Percentiles rank a stretch among this genome's conserved stretches.
Evolutionary conservation across 2,113 vertebrate species (phyloP).

Genomic region (Australoheros scitulus): DNA sequence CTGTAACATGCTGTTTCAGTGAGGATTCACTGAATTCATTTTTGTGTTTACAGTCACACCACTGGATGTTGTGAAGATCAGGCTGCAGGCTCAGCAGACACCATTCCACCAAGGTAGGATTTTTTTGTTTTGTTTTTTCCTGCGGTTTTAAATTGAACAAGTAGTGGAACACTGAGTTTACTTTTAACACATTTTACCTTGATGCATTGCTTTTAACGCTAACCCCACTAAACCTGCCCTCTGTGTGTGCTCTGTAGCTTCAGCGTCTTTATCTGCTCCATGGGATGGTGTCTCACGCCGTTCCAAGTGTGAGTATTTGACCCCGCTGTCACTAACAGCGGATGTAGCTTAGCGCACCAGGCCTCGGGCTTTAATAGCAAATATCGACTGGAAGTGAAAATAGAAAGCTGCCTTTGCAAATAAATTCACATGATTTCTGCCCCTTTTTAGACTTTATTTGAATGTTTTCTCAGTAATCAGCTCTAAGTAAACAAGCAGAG

Average conservation of each 20-base stretch:
- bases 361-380: neutral
- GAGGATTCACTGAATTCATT: neutral
- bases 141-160: neutral
- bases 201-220: conserved; percentile 28
- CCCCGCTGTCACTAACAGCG: neutral
- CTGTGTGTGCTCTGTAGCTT: conserved; percentile 60
- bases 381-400: neutral
- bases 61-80: conserved; percentile 95
- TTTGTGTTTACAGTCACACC: conserved; percentile 85
- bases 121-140: neutral
- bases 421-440: neutral
- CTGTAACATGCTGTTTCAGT: too few relatives aligned
- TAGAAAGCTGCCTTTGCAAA: neutral
- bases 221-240: neutral
- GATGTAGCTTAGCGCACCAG: neutral
- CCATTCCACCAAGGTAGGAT: conserved; percentile 82
- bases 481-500: conserved; percentile 27
- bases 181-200: neutral
- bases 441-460: neutral
- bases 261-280: conserved; percentile 71
- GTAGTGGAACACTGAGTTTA: neutral
- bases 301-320: conserved; percentile 88
- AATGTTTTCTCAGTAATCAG: neutral
- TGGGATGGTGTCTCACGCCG: conserved; percentile 81
- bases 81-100: conserved; percentile 91